Base-by-base conservation (phyloP, 2,797 vertebrate genomes). In the Eurystomus glaucurus region DNA sequence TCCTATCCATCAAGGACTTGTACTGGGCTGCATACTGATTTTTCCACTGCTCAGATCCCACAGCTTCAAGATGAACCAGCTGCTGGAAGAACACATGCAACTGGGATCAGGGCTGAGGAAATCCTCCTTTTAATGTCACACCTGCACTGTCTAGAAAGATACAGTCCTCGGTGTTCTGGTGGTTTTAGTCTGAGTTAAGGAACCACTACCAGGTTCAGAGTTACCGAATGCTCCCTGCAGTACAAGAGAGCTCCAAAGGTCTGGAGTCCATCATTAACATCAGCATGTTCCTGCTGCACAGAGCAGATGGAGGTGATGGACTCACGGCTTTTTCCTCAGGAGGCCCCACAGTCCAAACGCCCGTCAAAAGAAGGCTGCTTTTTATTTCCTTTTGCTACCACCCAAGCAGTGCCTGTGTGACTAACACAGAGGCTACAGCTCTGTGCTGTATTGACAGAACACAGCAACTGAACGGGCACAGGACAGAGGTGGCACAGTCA, bases 381-480 rank as follows among this genome's bases (percentile, higher is more conserved):
- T 0, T 52, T 8, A 55, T 58, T 55, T 43, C 52, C 68, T 35
- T 51, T 25, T 51, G 18, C 29, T 64, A 1, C 78, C 48, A 61
- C 57, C 45, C 70, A 45, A 5, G 66, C 3, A 29, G 65, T 1
- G 26, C 3, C 54, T 39, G 4, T 8, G 64, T 25, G 20, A 8
- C 33, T 58, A 45, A 48, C 0, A 9, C 2, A 45, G 45, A 48
- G 13, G 22, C 25, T 5, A 35, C 57, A 64, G 11, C 21, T 54
- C 62, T 0, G 0, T 3, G 26, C 29, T 50, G 29, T 14, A 35
- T 2, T 0, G 0, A 29, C 21, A n/a, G 48, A 50, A 31, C 2
- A 12, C 20, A 5, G 0, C 4, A 64, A 48, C 20, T 9, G 26
- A 82, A 43, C 0, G 0, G 11, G 4, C 61, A 15, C 28, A 55